Conservation (phyloP, 2,113 vertebrate genomes). For the Psilopogon haemacephalus region DNA sequence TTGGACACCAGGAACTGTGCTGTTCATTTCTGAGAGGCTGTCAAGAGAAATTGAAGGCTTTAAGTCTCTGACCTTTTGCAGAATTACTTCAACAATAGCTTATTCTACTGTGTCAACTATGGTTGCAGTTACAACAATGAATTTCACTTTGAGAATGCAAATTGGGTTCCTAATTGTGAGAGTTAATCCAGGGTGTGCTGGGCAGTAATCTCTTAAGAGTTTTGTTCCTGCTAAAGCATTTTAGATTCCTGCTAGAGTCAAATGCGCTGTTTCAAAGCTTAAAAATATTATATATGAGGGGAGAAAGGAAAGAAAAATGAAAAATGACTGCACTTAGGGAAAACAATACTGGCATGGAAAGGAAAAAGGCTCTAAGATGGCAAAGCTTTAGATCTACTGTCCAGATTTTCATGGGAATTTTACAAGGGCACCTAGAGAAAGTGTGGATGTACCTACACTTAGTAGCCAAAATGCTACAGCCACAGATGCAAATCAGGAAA, state of each 20-base stretch:
- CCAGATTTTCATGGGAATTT: not conserved
- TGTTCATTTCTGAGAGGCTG: conserved; percentile 70
- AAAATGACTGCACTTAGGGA: not conserved
- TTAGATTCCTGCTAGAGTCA: conserved; percentile 33
- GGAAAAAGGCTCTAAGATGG: not conserved
- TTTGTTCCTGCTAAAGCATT: conserved; percentile 44
- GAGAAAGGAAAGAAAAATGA: not conserved
- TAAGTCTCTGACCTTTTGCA: conserved; percentile 77
- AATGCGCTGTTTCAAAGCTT: not conserved
- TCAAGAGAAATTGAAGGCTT: conserved; percentile 75
- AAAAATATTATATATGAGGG: not conserved
- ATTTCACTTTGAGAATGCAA: conserved; percentile 73
- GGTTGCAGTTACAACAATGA: conserved; percentile 55
- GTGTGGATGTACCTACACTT: not conserved
- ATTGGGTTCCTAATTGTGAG: conserved; percentile 72
- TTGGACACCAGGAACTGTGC: conserved; percentile 63
- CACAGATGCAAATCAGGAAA: not conserved
- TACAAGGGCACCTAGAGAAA: not conserved
- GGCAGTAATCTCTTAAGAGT: conserved; percentile 57
- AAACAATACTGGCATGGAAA: not conserved
- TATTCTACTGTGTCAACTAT: conserved; percentile 58
- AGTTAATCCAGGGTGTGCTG: conserved; percentile 66
- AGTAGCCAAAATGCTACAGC: not conserved
- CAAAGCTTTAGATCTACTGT: accelerated
- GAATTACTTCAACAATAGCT: conserved; percentile 76